A percentile compares a stretch with the other conserved stretches of the same genome.
These are phyloP conservation scores for Cephus pulcher DNA, from an alignment of 2,888 invertebrate genomes.

Conservation along the genomic window DNA sequence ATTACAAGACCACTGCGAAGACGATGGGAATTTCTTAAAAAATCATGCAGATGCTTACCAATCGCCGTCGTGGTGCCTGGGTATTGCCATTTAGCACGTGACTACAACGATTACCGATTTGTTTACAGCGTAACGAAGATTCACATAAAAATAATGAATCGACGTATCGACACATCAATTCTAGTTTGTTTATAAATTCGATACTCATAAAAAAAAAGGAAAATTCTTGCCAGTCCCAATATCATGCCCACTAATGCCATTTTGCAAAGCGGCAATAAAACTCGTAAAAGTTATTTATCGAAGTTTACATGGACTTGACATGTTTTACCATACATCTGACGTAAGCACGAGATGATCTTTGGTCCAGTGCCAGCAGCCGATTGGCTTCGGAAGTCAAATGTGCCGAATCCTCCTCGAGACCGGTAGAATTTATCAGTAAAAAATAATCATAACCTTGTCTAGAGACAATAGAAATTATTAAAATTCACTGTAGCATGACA, in stretches of 20 bases:
- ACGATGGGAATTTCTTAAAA: not conserved
- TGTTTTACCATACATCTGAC: conserved; percentile 1
- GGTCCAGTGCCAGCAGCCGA: conserved; percentile 4
- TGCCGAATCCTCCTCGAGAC: not conserved
- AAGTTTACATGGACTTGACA: not conserved
- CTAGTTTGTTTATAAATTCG: not conserved
- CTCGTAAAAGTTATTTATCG: not conserved
- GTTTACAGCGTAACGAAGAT: not conserved
- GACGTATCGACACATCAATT: not conserved
- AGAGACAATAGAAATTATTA: not conserved
- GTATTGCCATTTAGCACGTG: not conserved
- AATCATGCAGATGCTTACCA: not conserved
- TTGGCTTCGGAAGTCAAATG: not conserved
- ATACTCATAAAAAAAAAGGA: not conserved
- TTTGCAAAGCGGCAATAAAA: not conserved
- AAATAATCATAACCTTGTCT: not conserved
- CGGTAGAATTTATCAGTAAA: not conserved
- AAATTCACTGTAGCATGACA: not conserved
- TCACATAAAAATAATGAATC: not conserved
- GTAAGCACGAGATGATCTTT: not conserved
- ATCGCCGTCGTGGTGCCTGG: not conserved
- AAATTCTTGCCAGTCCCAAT: not conserved
- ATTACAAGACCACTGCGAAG: not conserved
- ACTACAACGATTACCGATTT: too few relatives aligned
- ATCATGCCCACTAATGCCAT: not conserved